Evolutionary conservation across 1,140 invertebrate genomes (phyloP), one percentile per base, ranked within the genome.

Genomic region (Eriosoma lanigerum): DNA sequence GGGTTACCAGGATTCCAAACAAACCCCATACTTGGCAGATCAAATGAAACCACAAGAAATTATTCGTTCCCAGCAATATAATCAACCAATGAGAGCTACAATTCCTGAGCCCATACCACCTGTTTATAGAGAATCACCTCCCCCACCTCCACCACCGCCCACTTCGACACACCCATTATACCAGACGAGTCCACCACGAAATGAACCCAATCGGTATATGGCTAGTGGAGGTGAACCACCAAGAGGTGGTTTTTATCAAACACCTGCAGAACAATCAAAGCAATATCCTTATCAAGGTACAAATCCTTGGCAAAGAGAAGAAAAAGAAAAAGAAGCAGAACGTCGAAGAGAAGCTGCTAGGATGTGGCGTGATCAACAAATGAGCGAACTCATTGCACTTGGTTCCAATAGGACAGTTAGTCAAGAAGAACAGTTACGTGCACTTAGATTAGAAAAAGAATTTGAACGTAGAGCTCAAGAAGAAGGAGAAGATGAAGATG

Each of bases 301-400:
- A 68, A 94, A 94, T 88, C 94, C 94, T 1, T 96, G 94, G 94
- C 93, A 95, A 83, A 87, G 93, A 72, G 94, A 96, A 87, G 94
- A 95, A 85, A 90, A 92, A 82, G 94, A 96, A 87, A 92, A 91
- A 85, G 90, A 93, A 86, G 88, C 90, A 82, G 91, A 91, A 82
- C 88, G 90, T 60, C 86, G 92, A 81, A 87, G 92, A 80, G 91
- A 92, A 84, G 91, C 91, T 12, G 91, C 89, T 0, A 87, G 91
- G 76, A 89, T 90, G 38, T 91, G 89, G 90, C 89, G 93, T 26
- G 95, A 96, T 85, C 93, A 95, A 83, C 93, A 95, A 84, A 96
- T 96, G 48, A 88, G 89, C 0, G 92, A 94, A 82, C 86, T 97
- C 21, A 89, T 92, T 82, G 85, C 88, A 1, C 84, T 94, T 68